These are phyloP conservation scores for Dolomedes plantarius DNA, from an alignment of 2,888 invertebrate genomes.

Conservation along the genomic window DNA sequence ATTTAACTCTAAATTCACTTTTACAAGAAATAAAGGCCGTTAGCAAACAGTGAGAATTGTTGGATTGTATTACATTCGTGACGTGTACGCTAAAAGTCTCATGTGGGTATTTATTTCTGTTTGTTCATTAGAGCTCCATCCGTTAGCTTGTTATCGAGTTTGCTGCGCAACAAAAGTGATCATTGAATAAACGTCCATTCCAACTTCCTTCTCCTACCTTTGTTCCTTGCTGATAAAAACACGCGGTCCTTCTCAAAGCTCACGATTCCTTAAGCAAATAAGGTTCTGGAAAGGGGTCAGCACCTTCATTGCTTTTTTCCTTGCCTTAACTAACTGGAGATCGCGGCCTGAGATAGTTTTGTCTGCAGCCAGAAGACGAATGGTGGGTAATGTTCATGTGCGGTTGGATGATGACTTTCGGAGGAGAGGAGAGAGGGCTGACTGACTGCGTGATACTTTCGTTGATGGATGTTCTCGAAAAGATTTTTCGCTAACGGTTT, in stretches of 20 bases:
- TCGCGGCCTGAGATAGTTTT: constrained; percentile 44
- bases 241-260: constrained; percentile 5
- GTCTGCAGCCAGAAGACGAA: constrained; percentile 26
- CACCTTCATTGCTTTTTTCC: constrained; percentile 42
- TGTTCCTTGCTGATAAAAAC: constrained; percentile 18
- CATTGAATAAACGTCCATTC: background rate
- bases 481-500: background rate
- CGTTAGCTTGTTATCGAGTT: too few species aligned
- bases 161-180: background rate
- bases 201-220: background rate
- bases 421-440: background rate
- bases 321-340: constrained; percentile 14
- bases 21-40: too few species aligned
- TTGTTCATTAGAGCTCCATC: too few species aligned
- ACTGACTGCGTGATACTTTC: background rate
- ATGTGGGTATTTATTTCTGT: too few species aligned
- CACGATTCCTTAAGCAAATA: constrained; percentile 51
- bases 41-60: too few species aligned
- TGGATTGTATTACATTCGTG: too few species aligned
- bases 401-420: constrained; percentile 21
- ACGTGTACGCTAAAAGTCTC: too few species aligned
- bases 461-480: background rate
- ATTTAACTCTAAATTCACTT: too few species aligned
- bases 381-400: constrained; percentile 1
- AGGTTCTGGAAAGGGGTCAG: constrained; percentile 44